Percentiles rank a stretch among this genome's conserved stretches.
Evolutionary conservation across 2,888 invertebrate species (phyloP).

Genomic region (Dendrolimus pini): DNA sequence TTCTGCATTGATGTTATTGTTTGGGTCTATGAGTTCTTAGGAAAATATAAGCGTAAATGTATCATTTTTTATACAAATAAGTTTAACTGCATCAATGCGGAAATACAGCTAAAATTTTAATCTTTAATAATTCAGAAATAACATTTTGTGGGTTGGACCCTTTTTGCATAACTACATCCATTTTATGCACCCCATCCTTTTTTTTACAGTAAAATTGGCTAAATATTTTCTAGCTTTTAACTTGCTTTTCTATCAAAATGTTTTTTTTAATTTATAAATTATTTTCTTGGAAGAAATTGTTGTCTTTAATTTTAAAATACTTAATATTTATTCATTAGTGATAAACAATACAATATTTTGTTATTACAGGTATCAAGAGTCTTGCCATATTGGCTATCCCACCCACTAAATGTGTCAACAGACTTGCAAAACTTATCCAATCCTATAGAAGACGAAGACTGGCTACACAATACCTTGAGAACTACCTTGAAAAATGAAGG

Average conservation of each 20-base stretch:
- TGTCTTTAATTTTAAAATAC: neutral
- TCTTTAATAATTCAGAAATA: too few relatives aligned
- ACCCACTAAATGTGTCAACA: constrained; percentile 86
- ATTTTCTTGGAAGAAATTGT: neutral
- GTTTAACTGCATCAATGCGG: too few relatives aligned
- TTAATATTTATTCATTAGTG: neutral
- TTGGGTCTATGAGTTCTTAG: too few relatives aligned
- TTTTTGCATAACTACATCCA: too few relatives aligned
- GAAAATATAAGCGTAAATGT: too few relatives aligned
- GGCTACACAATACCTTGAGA: constrained; percentile 80
- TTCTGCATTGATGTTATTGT: too few relatives aligned
- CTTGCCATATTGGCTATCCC: constrained; percentile 91
- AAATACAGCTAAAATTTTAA: too few relatives aligned
- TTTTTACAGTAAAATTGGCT: neutral
- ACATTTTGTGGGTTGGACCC: too few relatives aligned
- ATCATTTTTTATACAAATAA: too few relatives aligned
- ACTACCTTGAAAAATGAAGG: constrained; percentile 81
- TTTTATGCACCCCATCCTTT: too few relatives aligned
- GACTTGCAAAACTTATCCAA: constrained; percentile 77
- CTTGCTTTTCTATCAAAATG: neutral
- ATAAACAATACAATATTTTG: constrained; percentile 2
- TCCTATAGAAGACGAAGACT: constrained; percentile 73
- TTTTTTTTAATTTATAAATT: neutral
- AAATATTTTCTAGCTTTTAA: neutral
- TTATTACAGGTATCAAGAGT: constrained; percentile 82